Evolutionary conservation across 2,113 vertebrate species (phyloP), one percentile per base, ranked within the genome.

Genomic region (Suricata suricatta): DNA sequence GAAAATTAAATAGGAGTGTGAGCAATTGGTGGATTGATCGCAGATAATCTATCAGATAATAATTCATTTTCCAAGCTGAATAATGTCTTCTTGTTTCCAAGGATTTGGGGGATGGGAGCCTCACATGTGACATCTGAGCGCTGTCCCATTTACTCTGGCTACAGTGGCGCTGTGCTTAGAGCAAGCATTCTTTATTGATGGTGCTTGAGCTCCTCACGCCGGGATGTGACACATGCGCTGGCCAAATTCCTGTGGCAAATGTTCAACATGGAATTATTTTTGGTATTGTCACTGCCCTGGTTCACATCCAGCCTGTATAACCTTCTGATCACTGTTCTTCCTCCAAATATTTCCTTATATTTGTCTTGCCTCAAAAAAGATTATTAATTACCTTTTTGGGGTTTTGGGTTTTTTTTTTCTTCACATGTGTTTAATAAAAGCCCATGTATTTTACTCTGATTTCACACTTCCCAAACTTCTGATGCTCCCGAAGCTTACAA

Each of bases 381-480:
- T 77, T 85, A 85, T 19, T 92, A 44, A 69, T 69, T 80, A 41
- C 12, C 50, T 57, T 80, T 79, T 57, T 63, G 21, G 15, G 35
- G 72, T 88, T 60, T 41, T 23, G 31, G 23, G 35, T 77, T 86
- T n/a, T 38, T 35, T 79, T 44, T 47, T 21, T 21, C 11, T n/a
- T 17, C 92, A 38, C 21, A 21, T 68, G 60, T 74, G 12, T 74
- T 95, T 96, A 90, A 72, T 84, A 66, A 84, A 93, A 93, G 54
- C 41, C 33, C 60, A 5, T 31, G 19, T 77, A 63, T 92, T 87
- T 83, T 54, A 38, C n/a, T 92, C 71, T 76, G 16, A 90, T 21
- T 69, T 94, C n/a, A 80, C 93, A 76, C 19, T 84, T 93, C 35
- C 64, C 6, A 90, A 92, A 95, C 10, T 69, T 94, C n/a, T 82